Evolutionary conservation across 2,113 vertebrate species (phyloP).

Genomic region (Ivindomyrus marchei): DNA sequence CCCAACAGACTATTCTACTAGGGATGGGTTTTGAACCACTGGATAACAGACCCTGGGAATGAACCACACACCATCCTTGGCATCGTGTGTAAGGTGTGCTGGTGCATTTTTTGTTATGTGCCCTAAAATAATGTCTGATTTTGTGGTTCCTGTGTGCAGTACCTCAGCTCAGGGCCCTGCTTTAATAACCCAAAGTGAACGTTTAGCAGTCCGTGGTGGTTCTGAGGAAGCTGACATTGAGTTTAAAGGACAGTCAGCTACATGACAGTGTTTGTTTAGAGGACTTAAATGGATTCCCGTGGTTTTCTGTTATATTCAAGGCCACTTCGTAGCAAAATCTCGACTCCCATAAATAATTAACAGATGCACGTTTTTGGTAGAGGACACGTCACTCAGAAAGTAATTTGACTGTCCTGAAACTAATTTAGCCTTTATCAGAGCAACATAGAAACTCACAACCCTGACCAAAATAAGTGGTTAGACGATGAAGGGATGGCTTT

Average conservation of each 20-base stretch:
- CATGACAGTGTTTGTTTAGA: neutral
- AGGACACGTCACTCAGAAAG: slow-evolving; percentile 36
- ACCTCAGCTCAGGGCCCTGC: neutral
- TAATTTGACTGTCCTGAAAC: slow-evolving; percentile 31
- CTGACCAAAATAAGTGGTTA: neutral
- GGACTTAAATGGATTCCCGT: slow-evolving; percentile 42
- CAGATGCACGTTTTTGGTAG: slow-evolving; percentile 10
- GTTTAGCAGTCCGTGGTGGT: neutral
- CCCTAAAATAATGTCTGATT: neutral
- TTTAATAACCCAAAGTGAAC: neutral
- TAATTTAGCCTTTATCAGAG: neutral
- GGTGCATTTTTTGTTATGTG: neutral
- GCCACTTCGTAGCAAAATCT: slow-evolving; percentile 45
- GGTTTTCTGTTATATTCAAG: slow-evolving; percentile 40
- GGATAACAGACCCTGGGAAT: neutral
- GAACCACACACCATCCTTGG: neutral
- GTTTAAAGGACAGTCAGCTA: neutral
- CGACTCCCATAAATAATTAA: slow-evolving; percentile 26
- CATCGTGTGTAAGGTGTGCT: neutral
- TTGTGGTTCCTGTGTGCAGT: neutral
- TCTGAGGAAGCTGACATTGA: slow-evolving; percentile 23
- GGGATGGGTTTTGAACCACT: neutral
- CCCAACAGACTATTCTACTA: neutral
- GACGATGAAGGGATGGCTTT: neutral
- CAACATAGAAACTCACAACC: neutral